Base-by-base conservation (phyloP, 2,888 invertebrate species). In the Pristionchus arcanus region DNA sequence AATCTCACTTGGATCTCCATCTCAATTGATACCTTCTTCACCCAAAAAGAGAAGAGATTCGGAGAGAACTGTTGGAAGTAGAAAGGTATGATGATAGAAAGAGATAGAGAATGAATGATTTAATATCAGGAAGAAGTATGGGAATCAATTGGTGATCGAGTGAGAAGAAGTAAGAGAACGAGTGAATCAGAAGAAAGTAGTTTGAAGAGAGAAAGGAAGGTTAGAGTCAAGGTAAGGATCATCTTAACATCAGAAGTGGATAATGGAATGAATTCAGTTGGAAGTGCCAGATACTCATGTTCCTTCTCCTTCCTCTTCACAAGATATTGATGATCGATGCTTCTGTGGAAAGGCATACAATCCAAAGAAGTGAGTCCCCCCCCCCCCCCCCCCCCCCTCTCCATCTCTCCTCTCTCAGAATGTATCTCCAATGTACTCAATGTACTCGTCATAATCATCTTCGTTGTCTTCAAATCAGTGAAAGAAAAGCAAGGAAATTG, bases 361-460 rank as follows among this genome's bases (percentile, higher is more conserved):
- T 88, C 87, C 90, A 11, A 87, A 68, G 16, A 91, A 90, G 91
- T 91, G n/a, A 21, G 90, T 88, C 5, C 28, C 25, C n/a, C 25
- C 66, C 66, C 71, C 34, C 74, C 28, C 34, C 11, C 31, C 25
- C 31, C 25, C 71, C 15, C 74, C 31, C 74, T 74, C 13, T 31
- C 84, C n/a, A n/a, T 11, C 19, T n/a, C 28, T 16, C 16, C n/a
- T 42, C 25, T 66, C 31, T 59, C 88, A 91, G 91, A 95, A 98
- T 98, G 96, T 99, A 98, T 96, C 98, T 99, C 92, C 98, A 98
- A 90, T 99, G 99, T 96, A 98, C 98, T 96, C 96, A 98, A 94
- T 99, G 99, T 96, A 97, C 97, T 95, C 98, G 98, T 96, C 99
- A 99, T 98, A 99, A 98, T 96, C 99, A 99, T 95, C 98, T 98